These are phyloP conservation scores for Phocides pigmalion DNA, from an alignment of 1,140 invertebrate species.

Conservation along the genomic window DNA sequence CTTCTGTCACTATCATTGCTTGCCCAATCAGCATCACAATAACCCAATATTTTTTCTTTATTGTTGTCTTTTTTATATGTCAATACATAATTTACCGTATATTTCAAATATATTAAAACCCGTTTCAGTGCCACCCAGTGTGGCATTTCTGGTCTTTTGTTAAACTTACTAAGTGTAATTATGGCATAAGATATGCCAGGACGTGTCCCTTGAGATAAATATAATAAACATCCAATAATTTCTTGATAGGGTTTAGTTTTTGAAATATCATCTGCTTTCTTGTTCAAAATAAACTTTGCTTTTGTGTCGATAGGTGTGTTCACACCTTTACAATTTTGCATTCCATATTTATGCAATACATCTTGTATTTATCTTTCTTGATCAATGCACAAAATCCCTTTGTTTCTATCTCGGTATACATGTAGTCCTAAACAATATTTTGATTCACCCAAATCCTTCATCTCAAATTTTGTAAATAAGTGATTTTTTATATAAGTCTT, in stretches of 20 bases:
- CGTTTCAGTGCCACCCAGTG: too few species aligned
- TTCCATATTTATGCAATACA: neutral
- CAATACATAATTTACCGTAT: too few species aligned
- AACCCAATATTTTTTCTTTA: constrained; percentile 43
- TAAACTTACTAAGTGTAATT: constrained; percentile 54
- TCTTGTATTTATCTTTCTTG: neutral
- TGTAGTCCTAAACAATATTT: too few species aligned
- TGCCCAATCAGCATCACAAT: constrained; percentile 70
- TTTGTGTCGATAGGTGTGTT: neutral
- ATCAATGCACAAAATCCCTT: too few species aligned
- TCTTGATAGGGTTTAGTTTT: constrained; percentile 47
- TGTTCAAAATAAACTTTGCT: too few species aligned
- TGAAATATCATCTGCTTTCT: too few species aligned
- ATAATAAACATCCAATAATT: constrained; percentile 59
- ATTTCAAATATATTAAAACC: too few species aligned
- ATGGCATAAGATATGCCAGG: constrained; percentile 70
- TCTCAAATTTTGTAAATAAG: too few species aligned
- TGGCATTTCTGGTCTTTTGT: constrained; percentile 20
- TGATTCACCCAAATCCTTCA: too few species aligned
- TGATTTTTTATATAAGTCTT: too few species aligned
- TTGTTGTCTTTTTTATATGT: constrained; percentile 39
- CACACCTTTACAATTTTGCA: neutral
- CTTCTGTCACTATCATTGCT: constrained; percentile 49
- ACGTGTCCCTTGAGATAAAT: constrained; percentile 55
- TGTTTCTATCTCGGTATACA: too few species aligned